Evolutionary conservation across 2,888 invertebrate genomes (phyloP), one percentile per base, ranked within the genome.

Genomic region (Holacanthella duospinosa): DNA sequence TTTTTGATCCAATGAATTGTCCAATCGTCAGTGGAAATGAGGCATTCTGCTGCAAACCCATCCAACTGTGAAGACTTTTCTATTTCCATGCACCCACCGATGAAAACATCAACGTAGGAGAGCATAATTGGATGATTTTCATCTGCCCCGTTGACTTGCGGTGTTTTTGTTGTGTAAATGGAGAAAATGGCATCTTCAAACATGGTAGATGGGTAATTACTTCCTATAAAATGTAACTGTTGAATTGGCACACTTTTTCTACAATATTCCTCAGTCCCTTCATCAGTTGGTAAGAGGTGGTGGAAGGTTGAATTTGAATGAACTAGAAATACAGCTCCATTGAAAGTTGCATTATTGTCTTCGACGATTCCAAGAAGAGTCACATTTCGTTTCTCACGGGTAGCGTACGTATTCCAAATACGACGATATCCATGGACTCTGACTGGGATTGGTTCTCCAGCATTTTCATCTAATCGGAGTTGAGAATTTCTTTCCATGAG

Each of bases 11-110:
- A n/a, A n/a, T n/a, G n/a, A n/a, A n/a, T n/a, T n/a, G n/a, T n/a
- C 67, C 67, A 69, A 0, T 59, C 69, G 25, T 53, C 44, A 1
- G 69, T 69, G 1, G 64, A 55, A 1, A 53, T n/a, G 21, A 69
- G 43, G 26, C 69, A 69, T 12, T 67, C 61, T 2, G 63, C 55
- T 1, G 66, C 61, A 55, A 66, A 69, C 28, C 60, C 59, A 12
- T 27, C 19, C 54, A 69, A 36, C 1, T 63, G 60, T 21, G 58
- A 68, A 12, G 64, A 64, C 27, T 64, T 61, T 25, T 67, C 64
- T 24, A 68, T n/a, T 58, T 69, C 69, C 12, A 69, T 28, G 29
- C 69, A 69, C 26, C 69, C 69, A 1, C 63, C 58, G 1, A 69
- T 24, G 43, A 67, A 69, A 6, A 63, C 61, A 27, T 69, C 69